Evolutionary conservation across 92 coral and sea anemone genomes (phyloP), one percentile per base, ranked within the genome.

Genomic region (Plumapathes pennacea): DNA sequence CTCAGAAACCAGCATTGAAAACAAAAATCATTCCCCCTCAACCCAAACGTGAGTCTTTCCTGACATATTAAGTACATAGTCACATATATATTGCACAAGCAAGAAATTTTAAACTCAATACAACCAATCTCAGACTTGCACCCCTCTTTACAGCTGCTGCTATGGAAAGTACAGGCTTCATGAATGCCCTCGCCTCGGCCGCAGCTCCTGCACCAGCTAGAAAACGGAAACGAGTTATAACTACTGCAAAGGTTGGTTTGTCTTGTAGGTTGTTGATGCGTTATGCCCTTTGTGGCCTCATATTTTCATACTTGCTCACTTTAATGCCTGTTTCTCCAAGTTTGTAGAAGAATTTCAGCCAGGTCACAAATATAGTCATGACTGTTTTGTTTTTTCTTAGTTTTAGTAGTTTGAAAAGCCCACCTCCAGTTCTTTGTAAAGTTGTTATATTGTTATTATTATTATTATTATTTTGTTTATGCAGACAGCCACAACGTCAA

Each of bases 141-240:
- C n/a, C n/a, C n/a, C n/a, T 22, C 33, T 53, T 26, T 28, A 21
- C 4, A 88, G 97, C 86, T 43, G 59, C 88, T 17, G 97, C 95
- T 17, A 84, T 91, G 82, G 97, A 91, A 55, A 91, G 97, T 67
- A 83, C 97, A 33, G 96, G 97, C 13, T 91, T 91, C 56, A 91
- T 91, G 97, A 84, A 91, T 69, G 97, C 97, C 34, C 64, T 91
- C 39, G 78, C 89, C 23, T 64, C 96, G 27, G 89, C 96, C 33
- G 79, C 97, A 15, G 69, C 71, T 39, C 58, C 94, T 36, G 72
- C 85, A 27, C 89, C 77, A 20, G 69, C 64, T 27, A 87, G 74
- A 30, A 79, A 85, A 37, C 76, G 80, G 59, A 76, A 81, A 23
- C 72, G 77, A 15, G 42, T 74, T 3, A 67, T 78, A 7, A 23